A percentile compares a stretch with the other conserved stretches of the same genome.
Evolutionary conservation across 2,797 vertebrate species (phyloP).

Genomic region (Mus spretus): DNA sequence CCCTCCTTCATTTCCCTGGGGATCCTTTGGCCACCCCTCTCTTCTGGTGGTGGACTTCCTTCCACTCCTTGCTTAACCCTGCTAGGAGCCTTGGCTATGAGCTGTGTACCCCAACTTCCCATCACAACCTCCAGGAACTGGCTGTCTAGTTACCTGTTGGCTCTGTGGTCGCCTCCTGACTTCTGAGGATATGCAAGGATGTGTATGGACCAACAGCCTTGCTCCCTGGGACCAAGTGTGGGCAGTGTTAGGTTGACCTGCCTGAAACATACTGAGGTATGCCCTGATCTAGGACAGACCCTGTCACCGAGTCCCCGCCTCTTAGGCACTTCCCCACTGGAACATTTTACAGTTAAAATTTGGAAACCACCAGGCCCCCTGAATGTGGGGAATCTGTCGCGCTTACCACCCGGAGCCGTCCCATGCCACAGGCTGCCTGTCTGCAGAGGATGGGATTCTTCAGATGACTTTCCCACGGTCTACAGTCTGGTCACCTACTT

Average conservation of each 20-base stretch:
- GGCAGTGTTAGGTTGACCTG: too few relatives aligned
- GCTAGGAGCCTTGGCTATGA: neutral
- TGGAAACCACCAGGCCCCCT: neutral
- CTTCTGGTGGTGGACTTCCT: neutral
- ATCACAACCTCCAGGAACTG: neutral
- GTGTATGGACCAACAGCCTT: neutral
- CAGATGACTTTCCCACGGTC: neutral
- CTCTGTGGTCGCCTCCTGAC: neutral
- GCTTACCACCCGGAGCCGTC: rapidly evolving
- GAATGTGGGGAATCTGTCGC: too few relatives aligned
- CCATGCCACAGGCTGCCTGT: neutral
- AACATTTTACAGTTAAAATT: neutral
- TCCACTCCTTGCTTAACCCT: neutral
- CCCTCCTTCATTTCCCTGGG: neutral
- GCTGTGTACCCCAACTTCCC: neutral
- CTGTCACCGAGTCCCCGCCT: slow-evolving; percentile 72
- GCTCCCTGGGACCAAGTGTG: neutral
- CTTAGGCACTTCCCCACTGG: slow-evolving; percentile 3
- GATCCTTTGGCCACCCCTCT: neutral
- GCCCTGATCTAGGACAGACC: neutral
- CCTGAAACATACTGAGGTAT: neutral
- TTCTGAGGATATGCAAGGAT: neutral
- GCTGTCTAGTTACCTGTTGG: too few relatives aligned
- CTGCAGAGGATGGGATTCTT: rapidly evolving
- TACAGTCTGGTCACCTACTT: neutral